Evolutionary conservation across 2,113 vertebrate genomes (phyloP).

Genomic region (Megaceryle torquata): DNA sequence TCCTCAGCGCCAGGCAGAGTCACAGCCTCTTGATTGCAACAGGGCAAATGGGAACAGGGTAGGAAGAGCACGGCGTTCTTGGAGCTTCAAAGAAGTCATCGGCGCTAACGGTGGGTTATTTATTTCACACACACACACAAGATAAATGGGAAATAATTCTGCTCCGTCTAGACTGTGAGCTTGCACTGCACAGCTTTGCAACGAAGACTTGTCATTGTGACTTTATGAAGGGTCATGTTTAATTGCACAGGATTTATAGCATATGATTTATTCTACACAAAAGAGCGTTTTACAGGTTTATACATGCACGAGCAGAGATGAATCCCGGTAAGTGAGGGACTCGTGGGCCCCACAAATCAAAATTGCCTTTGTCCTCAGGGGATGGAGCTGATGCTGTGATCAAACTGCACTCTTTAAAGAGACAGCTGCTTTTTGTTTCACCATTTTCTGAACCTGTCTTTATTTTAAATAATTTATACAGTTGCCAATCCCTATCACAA

Average conservation of each 20-base stretch:
- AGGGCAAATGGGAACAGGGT: background rate
- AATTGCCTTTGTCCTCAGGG: conserved; percentile 58
- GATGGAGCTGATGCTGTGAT: conserved; percentile 44
- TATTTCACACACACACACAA: background rate
- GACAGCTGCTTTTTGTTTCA: conserved; percentile 2
- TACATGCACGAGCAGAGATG: conserved; percentile 11
- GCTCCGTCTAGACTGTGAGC: background rate
- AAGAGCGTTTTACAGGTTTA: conserved; percentile 57
- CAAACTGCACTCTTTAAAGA: conserved; percentile 58
- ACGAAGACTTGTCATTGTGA: background rate
- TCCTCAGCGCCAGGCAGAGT: conserved; percentile 48
- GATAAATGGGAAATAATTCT: background rate
- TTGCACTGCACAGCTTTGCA: background rate
- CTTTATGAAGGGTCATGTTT: background rate
- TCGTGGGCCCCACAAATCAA: conserved; percentile 66
- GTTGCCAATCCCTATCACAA: background rate
- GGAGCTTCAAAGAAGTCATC: background rate
- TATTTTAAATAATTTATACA: conserved; percentile 32
- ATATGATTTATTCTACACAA: conserved; percentile 39
- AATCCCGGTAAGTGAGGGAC: conserved; percentile 39
- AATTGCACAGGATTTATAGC: conserved; percentile 14
- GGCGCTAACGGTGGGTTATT: background rate
- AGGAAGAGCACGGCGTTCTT: background rate
- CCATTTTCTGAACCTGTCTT: conserved; percentile 8
- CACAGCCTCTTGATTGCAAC: conserved; percentile 28